phyloP scores from a whole-genome alignment of 2,888 invertebrate genomes.

The Dasysyrphus albostriatus region DNA sequence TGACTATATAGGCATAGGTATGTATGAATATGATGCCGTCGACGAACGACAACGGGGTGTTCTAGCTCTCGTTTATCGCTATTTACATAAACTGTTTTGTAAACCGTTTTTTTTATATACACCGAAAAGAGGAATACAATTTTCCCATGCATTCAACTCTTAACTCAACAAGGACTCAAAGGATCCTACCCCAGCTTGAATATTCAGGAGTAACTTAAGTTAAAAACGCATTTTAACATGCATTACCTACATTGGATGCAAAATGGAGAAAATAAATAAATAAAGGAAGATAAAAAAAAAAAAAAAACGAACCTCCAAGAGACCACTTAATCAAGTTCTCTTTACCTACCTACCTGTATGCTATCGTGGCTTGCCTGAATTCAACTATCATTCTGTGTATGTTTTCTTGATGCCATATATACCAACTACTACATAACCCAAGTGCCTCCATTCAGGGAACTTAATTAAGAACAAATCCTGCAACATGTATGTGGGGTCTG shows the following conservation, averaged over 20 bases:
- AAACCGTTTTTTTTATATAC: constrained; percentile 25
- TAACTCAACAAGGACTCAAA: constrained; percentile 56
- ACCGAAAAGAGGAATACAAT: constrained; percentile 18
- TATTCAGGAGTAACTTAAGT: constrained; percentile 69
- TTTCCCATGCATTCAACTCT: constrained; percentile 22
- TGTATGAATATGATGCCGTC: neutral
- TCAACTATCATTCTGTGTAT: constrained; percentile 26
- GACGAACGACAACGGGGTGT: constrained; percentile 21
- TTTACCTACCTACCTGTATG: constrained; percentile 9
- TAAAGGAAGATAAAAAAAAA: constrained; percentile 9
- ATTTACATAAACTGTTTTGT: constrained; percentile 72
- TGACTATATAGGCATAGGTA: no score
- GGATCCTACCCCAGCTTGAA: constrained; percentile 55
- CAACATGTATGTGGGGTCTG: constrained; percentile 37
- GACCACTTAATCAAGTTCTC: constrained; percentile 69
- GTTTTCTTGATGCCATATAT: constrained; percentile 22
- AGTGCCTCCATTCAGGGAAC: constrained; percentile 66
- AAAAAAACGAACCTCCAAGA: constrained; percentile 44
- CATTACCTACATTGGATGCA: constrained; percentile 51
- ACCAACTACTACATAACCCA: constrained; percentile 11
- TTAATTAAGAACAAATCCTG: constrained; percentile 72
- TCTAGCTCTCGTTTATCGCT: constrained; percentile 64
- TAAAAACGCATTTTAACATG: constrained; percentile 70
- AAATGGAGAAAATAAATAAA: constrained; percentile 25
- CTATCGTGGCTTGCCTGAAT: constrained; percentile 42